These are phyloP conservation scores for Platorchestia sp. DNA, from an alignment of 1,140 invertebrate genomes.

Conservation along the genomic window DNA sequence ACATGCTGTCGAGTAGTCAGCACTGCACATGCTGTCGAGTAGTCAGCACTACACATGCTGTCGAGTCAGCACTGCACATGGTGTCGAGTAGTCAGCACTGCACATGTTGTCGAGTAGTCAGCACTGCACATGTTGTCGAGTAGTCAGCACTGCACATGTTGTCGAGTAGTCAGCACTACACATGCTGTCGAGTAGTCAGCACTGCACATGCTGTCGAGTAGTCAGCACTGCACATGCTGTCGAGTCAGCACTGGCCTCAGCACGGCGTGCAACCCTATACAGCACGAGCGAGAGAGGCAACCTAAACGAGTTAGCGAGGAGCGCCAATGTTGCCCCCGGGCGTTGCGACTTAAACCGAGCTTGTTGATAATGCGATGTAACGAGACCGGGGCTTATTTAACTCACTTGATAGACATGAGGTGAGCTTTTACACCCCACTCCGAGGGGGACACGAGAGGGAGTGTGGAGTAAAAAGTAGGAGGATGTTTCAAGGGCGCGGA, in stretches of 20 bases:
- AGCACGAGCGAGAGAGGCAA: not conserved
- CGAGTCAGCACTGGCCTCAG: not conserved
- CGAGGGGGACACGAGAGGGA: not conserved
- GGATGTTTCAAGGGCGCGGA: not conserved
- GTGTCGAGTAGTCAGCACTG: not conserved
- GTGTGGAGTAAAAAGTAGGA: not conserved
- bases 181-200: no score
- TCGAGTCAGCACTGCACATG: no score
- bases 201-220: not conserved
- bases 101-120: no score
- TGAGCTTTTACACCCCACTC: not conserved
- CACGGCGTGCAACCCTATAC: not conserved
- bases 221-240: not conserved
- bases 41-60: no score
- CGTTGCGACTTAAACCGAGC: not conserved
- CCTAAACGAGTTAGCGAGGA: not conserved
- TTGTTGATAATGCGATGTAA: constrained; percentile 20
- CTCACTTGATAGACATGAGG: constrained; percentile 1
- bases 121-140: no score
- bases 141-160: no score
- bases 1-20: no score
- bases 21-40: no score
- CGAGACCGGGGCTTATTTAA: constrained; percentile 29
- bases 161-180: no score
- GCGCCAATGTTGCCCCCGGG: not conserved